Conservation (phyloP, 2,888 invertebrate species). For the Lydus trimaculatus region DNA sequence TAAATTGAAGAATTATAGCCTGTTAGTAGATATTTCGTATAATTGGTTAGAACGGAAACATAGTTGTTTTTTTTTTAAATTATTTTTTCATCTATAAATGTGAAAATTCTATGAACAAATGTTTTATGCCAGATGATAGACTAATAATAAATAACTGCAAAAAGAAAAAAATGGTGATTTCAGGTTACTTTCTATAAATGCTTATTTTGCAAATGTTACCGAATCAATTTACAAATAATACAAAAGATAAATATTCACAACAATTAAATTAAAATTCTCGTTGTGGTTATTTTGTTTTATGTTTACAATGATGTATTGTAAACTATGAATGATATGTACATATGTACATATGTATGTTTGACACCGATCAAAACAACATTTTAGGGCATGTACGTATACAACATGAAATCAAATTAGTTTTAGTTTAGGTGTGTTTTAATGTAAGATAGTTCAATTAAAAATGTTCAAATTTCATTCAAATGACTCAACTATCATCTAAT, state of each 20-base stretch:
- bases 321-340: conserved; percentile 11
- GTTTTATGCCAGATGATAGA: conserved; percentile 4
- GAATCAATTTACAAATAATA: background rate
- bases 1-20: background rate
- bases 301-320: conserved; percentile 19
- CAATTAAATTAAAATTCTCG: conserved; percentile 8
- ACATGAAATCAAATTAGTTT: conserved; percentile 8
- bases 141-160: background rate
- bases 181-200: conserved; percentile 8
- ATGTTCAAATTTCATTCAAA: background rate
- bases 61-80: background rate
- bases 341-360: conserved; percentile 11
- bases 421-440: conserved; percentile 9
- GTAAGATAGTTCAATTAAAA: conserved; percentile 3
- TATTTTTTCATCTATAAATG: background rate
- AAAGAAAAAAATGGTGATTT: background rate
- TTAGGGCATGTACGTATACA: conserved; percentile 15
- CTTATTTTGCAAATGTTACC: background rate
- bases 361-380: conserved; percentile 22
- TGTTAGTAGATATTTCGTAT: background rate
- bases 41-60: background rate
- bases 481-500: background rate
- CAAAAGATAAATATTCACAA: background rate
- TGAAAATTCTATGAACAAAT: background rate
- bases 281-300: conserved; percentile 2